Percentiles rank a stretch among this genome's conserved stretches.
phyloP scores from a whole-genome alignment of 2,797 vertebrate species.

The Syngnathus acus region DNA sequence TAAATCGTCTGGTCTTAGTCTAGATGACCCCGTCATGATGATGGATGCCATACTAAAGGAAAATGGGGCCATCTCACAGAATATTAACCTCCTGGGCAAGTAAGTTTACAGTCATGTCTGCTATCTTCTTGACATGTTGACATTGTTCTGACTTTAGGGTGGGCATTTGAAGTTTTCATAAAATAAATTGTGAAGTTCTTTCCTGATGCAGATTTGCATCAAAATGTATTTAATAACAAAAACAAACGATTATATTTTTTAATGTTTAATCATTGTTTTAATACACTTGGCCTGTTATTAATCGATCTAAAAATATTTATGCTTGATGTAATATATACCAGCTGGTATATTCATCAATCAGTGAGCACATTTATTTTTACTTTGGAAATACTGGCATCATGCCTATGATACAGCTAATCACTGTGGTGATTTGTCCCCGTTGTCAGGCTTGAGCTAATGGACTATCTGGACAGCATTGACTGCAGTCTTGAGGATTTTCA shows the following conservation, averaged over 20 bases:
- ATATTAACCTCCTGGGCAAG: constrained; percentile 94
- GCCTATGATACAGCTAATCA: neutral
- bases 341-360: neutral
- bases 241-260: too few relatives aligned
- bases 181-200: too few relatives aligned
- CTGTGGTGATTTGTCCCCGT: constrained; percentile 2
- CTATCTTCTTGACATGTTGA: neutral
- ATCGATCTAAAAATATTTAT: too few relatives aligned
- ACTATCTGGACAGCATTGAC: constrained; percentile 96
- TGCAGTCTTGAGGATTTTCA: constrained; percentile 97
- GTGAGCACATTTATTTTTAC: neutral
- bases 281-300: too few relatives aligned
- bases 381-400: neutral
- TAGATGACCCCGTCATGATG: constrained; percentile 89
- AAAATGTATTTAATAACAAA: too few relatives aligned
- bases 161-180: too few relatives aligned
- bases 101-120: constrained; percentile 57
- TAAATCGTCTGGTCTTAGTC: constrained; percentile 67
- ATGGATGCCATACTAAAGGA: constrained; percentile 96
- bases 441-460: constrained; percentile 87
- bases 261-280: too few relatives aligned
- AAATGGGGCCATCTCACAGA: constrained; percentile 83
- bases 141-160: too few relatives aligned
- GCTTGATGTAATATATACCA: neutral
- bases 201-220: too few relatives aligned